These are phyloP conservation scores for Chloropsis cyanopogon DNA, from an alignment of 2,113 vertebrate species.

Conservation along the genomic window DNA sequence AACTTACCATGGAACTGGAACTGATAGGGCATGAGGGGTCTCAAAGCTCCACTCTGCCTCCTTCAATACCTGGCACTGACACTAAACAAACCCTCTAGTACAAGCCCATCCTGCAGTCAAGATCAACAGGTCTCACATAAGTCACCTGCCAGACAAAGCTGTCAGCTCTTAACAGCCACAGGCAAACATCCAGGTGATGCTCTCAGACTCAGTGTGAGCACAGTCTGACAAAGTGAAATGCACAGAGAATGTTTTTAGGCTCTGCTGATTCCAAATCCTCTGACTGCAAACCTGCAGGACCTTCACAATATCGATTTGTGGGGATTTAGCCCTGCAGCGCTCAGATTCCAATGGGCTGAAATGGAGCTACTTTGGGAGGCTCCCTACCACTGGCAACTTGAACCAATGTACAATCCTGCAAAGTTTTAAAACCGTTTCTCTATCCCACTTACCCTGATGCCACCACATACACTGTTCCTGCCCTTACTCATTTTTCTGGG, in stretches of 20 bases:
- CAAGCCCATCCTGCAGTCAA: not conserved
- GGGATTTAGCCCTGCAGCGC: not conserved
- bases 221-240: not conserved
- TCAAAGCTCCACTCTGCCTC: not conserved
- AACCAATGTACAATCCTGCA: not conserved
- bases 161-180: not conserved
- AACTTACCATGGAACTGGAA: not conserved
- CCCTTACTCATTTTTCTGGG: not conserved
- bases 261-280: not conserved
- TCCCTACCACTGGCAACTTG: not conserved
- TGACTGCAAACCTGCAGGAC: not conserved
- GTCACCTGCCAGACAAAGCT: not conserved
- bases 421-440: not conserved
- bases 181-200: not conserved
- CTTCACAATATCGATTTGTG: not conserved
- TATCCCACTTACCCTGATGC: not conserved
- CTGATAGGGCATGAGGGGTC: rapidly evolving
- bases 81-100: not conserved
- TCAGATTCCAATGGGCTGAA: not conserved
- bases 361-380: not conserved
- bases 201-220: not conserved
- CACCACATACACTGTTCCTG: not conserved
- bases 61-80: not conserved
- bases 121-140: not conserved
- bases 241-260: not conserved